These are phyloP conservation scores for Tylochromis polylepis DNA, from an alignment of 2,113 vertebrate species.

Conservation along the genomic window DNA sequence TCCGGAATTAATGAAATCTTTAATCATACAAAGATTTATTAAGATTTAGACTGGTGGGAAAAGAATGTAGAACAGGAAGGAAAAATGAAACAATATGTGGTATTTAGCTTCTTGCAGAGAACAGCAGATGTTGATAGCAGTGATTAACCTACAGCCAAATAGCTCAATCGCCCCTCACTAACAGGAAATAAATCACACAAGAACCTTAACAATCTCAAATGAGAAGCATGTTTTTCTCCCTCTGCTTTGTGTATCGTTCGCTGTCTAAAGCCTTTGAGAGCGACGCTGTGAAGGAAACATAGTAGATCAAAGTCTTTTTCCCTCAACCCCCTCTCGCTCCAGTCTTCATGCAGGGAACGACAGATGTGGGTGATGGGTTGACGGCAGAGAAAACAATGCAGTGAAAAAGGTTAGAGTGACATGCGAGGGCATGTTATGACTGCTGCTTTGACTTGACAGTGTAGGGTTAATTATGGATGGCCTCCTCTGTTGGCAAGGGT, in stretches of 20 bases:
- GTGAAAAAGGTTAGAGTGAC: conserved; percentile 54
- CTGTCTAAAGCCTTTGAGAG: conserved; percentile 44
- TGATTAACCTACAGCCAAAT: conserved; percentile 25
- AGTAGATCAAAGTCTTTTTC: conserved; percentile 45
- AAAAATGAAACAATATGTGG: background rate
- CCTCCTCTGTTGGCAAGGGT: conserved; percentile 38
- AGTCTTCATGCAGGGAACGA: conserved; percentile 10
- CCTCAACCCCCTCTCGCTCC: background rate
- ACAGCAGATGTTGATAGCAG: conserved; percentile 22
- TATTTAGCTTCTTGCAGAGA: conserved; percentile 1
- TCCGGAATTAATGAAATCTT: conserved; percentile 51
- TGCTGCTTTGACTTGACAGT: conserved; percentile 54
- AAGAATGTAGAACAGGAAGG: background rate
- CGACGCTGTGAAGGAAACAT: conserved; percentile 14
- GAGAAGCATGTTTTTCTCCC: conserved; percentile 34
- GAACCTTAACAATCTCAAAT: conserved; percentile 17
- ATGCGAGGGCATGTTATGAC: conserved; percentile 61
- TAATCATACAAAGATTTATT: conserved; percentile 28
- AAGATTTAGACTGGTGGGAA: conserved; percentile 1
- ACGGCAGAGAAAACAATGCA: conserved; percentile 36
- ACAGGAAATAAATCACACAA: conserved; percentile 39
- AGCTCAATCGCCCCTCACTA: conserved; percentile 18
- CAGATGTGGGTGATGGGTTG: conserved; percentile 53
- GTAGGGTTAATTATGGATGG: conserved; percentile 69
- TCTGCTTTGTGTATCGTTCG: conserved; percentile 13